Base-by-base conservation (phyloP, 2,113 vertebrate genomes). In the Tursiops truncatus region DNA sequence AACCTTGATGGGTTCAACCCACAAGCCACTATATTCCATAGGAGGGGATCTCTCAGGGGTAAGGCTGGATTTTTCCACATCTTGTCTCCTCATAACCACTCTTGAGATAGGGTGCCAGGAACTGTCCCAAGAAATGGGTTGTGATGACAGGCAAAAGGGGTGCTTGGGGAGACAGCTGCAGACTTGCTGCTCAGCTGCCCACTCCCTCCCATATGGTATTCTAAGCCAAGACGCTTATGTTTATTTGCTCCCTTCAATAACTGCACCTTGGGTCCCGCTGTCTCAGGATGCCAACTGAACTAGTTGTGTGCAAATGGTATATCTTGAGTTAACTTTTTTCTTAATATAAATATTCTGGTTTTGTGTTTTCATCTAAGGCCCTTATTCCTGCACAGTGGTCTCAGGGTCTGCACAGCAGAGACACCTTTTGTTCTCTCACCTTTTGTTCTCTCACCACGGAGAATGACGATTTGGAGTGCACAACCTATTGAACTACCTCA, bases 161-260 rank as follows among this genome's bases (percentile, higher is more conserved):
- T 71, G 20, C 11, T 58, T 28, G 50, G 12, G 7, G 31, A 7
- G 77, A 67, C 28, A 58, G 31, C 47, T 56, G 6, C n/a, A 93
- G 81, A 67, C 60, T 81, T 14, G 4, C n/a, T 13, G 9, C 26
- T 5, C n/a, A 13, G 44, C 70, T 44, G n/a, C 62, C 26, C 73
- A 31, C 60, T 67, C 20, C 47, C 83, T 41, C n/a, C 8, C 28
- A 53, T 15, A 71, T 20, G 28, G 44, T 87, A 47, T 60, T 83
- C 13, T 56, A 93, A 68, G 21, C 76, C 90, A 60, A 2, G 1
- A 23, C 92, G 87, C 97, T 98, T 97, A 93, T 96, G 98, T 98
- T 98, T 98, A 98, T 98, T 98, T 94, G 94, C 94, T 96, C 93
- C 98, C 2, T 18, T 91, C 96, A 82, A 97, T 63, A 82, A 85